phyloP scores from a whole-genome alignment of 2,113 vertebrate genomes.

The Axis porcinus region DNA sequence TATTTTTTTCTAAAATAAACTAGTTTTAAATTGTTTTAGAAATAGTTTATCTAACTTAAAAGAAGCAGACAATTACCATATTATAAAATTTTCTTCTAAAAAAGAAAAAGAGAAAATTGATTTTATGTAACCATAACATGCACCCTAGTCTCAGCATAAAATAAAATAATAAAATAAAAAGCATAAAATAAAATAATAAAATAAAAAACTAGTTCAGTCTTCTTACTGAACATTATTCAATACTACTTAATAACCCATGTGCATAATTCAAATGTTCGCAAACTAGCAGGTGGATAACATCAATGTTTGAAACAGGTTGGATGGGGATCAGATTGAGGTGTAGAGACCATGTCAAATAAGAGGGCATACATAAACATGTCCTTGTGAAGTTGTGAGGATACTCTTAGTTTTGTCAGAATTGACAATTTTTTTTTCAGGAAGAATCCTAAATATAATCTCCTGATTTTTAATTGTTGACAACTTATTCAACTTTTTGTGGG shows the following conservation, averaged over 20 bases:
- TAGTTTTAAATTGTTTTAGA: not conserved
- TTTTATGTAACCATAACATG: not conserved
- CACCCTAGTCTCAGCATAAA: not conserved
- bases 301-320: not conserved
- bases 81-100: not conserved
- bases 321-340: not conserved
- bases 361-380: not conserved
- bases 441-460: not conserved
- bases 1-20: not conserved
- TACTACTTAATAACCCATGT: not conserved
- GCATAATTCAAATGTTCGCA: not conserved
- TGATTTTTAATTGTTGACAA: not conserved
- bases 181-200: not conserved
- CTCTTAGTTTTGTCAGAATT: not conserved
- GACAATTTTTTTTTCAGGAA: not conserved
- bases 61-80: not conserved
- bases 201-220: not conserved
- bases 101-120: not conserved
- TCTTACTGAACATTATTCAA: not conserved
- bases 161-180: not conserved
- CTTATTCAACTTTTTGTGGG: not conserved
- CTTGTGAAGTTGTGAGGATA: not conserved
- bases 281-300: not conserved
- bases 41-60: not conserved
- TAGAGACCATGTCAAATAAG: fast-evolving